phyloP scores from a whole-genome alignment of 2,113 vertebrate genomes.

The Odobenus rosmarus region DNA sequence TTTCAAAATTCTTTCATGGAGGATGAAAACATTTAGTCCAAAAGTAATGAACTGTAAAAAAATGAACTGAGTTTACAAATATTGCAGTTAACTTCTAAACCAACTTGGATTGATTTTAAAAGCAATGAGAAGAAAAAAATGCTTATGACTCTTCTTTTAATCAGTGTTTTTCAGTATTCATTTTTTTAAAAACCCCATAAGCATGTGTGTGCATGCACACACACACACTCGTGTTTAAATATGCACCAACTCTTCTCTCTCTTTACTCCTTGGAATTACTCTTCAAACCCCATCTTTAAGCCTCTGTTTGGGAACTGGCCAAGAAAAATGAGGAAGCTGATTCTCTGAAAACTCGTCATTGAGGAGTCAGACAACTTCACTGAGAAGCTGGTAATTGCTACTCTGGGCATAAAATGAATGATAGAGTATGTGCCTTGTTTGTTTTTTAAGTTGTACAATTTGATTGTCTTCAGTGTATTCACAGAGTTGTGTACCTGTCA shows the following conservation, averaged over 20 bases:
- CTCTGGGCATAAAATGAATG: background rate
- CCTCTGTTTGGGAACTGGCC: background rate
- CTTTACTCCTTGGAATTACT: background rate
- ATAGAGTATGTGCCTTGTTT: background rate
- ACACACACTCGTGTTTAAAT: background rate
- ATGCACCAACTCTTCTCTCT: background rate
- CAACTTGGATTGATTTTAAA: conserved; percentile 36
- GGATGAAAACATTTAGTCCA: background rate
- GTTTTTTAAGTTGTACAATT: background rate
- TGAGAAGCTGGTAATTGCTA: background rate
- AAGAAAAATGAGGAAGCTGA: background rate
- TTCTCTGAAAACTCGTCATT: background rate
- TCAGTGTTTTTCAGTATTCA: background rate
- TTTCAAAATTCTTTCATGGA: background rate
- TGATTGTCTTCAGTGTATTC: background rate
- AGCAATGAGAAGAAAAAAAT: background rate
- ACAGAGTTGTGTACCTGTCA: background rate
- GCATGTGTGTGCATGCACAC: background rate
- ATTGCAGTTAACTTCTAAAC: background rate
- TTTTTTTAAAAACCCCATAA: background rate
- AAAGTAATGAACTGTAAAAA: conserved; percentile 1
- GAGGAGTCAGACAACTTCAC: background rate
- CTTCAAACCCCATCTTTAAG: background rate
- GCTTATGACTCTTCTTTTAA: background rate
- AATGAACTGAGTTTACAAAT: conserved; percentile 27